These are phyloP conservation scores for Lates japonicus DNA, from an alignment of 2,797 vertebrate genomes.

Conservation along the genomic window DNA sequence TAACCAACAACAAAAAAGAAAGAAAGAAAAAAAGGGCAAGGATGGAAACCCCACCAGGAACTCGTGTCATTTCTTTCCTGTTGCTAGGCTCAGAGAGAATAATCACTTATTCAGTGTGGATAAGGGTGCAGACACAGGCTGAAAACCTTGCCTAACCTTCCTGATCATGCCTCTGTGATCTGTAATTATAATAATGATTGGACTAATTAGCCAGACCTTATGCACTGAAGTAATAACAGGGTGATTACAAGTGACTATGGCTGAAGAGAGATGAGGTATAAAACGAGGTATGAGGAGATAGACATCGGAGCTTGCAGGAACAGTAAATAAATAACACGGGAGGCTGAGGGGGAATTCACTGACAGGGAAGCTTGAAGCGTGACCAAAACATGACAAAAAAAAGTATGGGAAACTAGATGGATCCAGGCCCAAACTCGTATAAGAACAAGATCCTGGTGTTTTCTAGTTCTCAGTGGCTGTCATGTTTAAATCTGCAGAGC, in stretches of 20 bases:
- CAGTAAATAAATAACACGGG: slow-evolving; percentile 56
- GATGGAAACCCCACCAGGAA: slow-evolving; percentile 18
- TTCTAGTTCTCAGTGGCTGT: slow-evolving; percentile 44
- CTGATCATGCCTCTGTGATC: slow-evolving; percentile 64
- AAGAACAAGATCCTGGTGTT: slow-evolving; percentile 42
- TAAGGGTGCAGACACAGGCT: slow-evolving; percentile 28
- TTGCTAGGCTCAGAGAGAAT: slow-evolving; percentile 19
- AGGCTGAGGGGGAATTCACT: slow-evolving; percentile 30
- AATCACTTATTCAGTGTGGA: slow-evolving; percentile 16
- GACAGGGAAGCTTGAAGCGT: slow-evolving; percentile 55
- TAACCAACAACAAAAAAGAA: neutral
- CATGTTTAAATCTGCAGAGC: slow-evolving; percentile 54
- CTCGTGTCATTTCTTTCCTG: slow-evolving; percentile 15
- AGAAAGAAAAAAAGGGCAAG: slow-evolving; percentile 11
- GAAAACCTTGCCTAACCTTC: slow-evolving; percentile 68
- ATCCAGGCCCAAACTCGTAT: slow-evolving; percentile 32
- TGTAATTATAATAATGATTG: slow-evolving; percentile 77
- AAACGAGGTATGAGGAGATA: slow-evolving; percentile 6
- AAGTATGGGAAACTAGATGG: slow-evolving; percentile 1
- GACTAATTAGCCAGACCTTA: slow-evolving; percentile 73
- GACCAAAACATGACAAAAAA: slow-evolving; percentile 60
- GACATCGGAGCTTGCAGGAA: slow-evolving; percentile 25
- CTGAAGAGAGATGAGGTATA: slow-evolving; percentile 34
- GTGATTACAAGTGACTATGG: slow-evolving; percentile 58
- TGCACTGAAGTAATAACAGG: slow-evolving; percentile 62